phyloP scores from a whole-genome alignment of 2,797 vertebrate genomes.

The Diceros bicornis region DNA sequence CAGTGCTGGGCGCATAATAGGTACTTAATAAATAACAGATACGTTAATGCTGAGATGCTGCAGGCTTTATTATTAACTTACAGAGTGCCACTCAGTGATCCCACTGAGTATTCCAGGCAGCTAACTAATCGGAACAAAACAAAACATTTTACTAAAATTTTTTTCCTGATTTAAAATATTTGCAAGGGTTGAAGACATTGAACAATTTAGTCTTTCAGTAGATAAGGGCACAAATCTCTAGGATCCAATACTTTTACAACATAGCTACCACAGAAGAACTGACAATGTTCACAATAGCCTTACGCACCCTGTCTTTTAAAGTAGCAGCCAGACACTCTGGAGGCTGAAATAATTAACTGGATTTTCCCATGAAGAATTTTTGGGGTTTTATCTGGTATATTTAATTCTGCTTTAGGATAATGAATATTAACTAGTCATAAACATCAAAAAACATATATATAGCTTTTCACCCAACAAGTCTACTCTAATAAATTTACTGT shows the following conservation, averaged over 20 bases:
- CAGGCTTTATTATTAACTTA: neutral
- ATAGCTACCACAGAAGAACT: neutral
- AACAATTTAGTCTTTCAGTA: neutral
- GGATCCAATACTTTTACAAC: neutral
- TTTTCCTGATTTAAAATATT: neutral
- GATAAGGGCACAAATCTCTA: neutral
- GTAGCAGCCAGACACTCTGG: neutral
- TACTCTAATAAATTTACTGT: neutral
- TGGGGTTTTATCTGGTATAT: neutral
- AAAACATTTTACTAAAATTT: neutral
- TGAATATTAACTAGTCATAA: neutral
- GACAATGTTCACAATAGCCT: neutral
- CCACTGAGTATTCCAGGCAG: neutral
- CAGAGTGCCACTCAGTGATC: neutral
- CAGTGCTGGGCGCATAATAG: neutral
- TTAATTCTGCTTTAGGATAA: neutral
- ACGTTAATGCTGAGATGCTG: neutral
- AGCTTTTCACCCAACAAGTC: neutral
- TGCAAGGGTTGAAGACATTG: neutral
- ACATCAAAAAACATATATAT: neutral
- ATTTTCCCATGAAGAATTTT: neutral
- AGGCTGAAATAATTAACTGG: neutral
- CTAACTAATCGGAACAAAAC: conserved; percentile 25
- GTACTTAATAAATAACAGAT: neutral
- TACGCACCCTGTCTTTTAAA: neutral